These are phyloP conservation scores for Ceuthmochares aereus DNA, from an alignment of 2,113 vertebrate species.

Conservation along the genomic window DNA sequence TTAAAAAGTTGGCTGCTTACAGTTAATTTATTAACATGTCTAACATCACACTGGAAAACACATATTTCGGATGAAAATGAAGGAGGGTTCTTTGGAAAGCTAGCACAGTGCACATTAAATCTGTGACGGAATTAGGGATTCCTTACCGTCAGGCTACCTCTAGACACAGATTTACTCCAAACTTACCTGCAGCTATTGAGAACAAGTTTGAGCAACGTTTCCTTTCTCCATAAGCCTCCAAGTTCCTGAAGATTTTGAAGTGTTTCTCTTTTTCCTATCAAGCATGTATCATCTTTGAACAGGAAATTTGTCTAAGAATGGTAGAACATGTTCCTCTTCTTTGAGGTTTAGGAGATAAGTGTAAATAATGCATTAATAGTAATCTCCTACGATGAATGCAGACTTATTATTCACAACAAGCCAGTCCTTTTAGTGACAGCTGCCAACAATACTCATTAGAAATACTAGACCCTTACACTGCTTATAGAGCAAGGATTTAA, in stretches of 20 bases:
- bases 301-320: constrained; percentile 15
- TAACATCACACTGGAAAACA: background rate
- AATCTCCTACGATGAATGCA: background rate
- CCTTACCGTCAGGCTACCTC: background rate
- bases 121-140: background rate
- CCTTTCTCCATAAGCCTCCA: background rate
- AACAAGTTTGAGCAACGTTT: background rate
- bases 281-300: background rate
- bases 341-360: constrained; percentile 14
- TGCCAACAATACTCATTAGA: constrained; percentile 39
- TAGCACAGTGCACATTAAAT: background rate
- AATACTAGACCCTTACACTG: background rate
- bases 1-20: background rate
- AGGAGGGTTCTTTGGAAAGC: background rate
- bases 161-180: background rate
- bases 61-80: background rate
- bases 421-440: constrained; percentile 16
- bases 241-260: background rate
- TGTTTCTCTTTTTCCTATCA: background rate
- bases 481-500: constrained; percentile 9
- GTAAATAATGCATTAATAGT: background rate
- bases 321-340: background rate
- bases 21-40: background rate
- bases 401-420: constrained; percentile 32
- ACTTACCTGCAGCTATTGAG: background rate